These are phyloP conservation scores for Micromesistius poutassou DNA, from an alignment of 2,797 vertebrate genomes.

Conservation along the genomic window DNA sequence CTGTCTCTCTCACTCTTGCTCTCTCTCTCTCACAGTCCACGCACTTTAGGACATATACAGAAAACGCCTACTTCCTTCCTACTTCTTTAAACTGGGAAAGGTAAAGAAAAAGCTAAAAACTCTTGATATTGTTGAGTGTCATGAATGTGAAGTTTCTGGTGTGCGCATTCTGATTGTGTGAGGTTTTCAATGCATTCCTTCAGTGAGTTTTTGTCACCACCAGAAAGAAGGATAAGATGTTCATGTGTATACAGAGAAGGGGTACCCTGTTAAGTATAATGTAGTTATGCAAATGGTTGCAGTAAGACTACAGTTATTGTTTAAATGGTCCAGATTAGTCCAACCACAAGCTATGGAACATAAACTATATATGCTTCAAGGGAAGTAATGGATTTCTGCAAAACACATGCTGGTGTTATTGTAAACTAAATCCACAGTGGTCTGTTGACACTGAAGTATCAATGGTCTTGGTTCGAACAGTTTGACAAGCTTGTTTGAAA, in stretches of 20 bases:
- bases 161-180: not conserved
- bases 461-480: not conserved
- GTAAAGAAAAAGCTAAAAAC: constrained; percentile 63
- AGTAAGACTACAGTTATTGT: not conserved
- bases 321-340: not conserved
- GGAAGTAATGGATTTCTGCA: not conserved
- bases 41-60: constrained; percentile 59
- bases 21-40: constrained; percentile 48
- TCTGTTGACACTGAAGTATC: not conserved
- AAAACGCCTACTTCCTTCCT: constrained; percentile 57
- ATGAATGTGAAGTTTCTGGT: constrained; percentile 5
- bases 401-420: not conserved
- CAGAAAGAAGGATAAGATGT: not conserved
- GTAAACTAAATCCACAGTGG: not conserved
- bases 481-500: not conserved
- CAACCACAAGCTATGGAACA: not conserved
- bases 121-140: not conserved
- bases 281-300: not conserved
- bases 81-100: constrained; percentile 54
- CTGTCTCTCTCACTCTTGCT: constrained; percentile 39
- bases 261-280: not conserved
- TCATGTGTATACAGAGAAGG: not conserved
- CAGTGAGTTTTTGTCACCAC: not conserved
- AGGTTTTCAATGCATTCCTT: constrained; percentile 21
- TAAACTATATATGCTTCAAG: not conserved